Base-by-base conservation (phyloP, 2,113 vertebrate genomes). In the Oncorhynchus kisutch region DNA sequence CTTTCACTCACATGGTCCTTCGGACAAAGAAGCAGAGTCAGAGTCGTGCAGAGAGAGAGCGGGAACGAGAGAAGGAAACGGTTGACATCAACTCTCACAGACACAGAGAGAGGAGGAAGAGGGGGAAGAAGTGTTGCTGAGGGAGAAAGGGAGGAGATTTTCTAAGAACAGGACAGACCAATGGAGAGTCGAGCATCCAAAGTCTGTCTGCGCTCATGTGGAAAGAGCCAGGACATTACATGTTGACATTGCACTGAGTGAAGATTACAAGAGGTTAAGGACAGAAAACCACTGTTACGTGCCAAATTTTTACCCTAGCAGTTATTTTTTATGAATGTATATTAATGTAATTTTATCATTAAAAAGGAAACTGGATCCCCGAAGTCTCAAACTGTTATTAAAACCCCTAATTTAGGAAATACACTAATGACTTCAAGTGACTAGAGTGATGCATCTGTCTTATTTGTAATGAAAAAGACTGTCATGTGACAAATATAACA, bases 91-190 rank as follows among this genome's bases (percentile, higher is more conserved):
- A 90, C 64, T 88, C 91, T 62, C 93, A 95, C 24, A 76, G 91
- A 4, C 93, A 94, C 87, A 78, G 92, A 1, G 94, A 94, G 68
- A 88, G 93, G 39, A 84, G 93, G 80, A 95, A 94, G 84, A 91
- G 91, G 51, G 91, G 89, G 1, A 95, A 93, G 91, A 94, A 93
- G 71, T 94, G 94, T 86, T 95, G 95, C 92, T 95, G 91, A 94
- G 78, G 39, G 54, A 48, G 2, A 45, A 45, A 11, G 39, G 0
- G 39, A 11, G 39, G 39, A 62, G 2, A 62, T 62, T n/a, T 9
- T 6, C 18, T 24, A 22, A 62, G 18, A 68, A 48, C 39, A 45
- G 39, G 39, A 45, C 39, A 11, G 25, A 69, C 45, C 0, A 9
- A 72, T 64, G 70, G 80, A 13, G 14, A 25, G 34, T 54, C 1